phyloP scores from a whole-genome alignment of 2,888 invertebrate species.

The Drosophila diplacantha region DNA sequence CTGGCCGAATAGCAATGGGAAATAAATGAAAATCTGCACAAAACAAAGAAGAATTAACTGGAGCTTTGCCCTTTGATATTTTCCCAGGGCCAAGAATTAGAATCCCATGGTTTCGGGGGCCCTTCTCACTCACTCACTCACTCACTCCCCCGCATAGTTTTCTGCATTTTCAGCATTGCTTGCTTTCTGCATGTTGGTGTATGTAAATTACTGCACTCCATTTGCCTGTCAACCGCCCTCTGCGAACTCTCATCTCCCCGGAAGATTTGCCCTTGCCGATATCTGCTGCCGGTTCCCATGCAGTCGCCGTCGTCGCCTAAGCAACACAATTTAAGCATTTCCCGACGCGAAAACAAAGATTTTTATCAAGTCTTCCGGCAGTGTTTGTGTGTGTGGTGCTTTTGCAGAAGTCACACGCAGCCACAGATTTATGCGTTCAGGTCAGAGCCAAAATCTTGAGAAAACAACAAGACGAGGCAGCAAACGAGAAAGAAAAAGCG shows the following conservation, averaged over 20 bases:
- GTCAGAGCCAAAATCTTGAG: slow-evolving; percentile 20
- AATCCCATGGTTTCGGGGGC: not conserved
- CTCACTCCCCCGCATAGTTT: slow-evolving; percentile 8
- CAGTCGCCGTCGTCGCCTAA: slow-evolving; percentile 18
- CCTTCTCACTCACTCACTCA: not conserved
- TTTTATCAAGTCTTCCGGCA: slow-evolving; percentile 57
- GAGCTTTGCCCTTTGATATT: not conserved
- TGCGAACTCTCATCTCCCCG: slow-evolving; percentile 5
- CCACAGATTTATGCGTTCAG: slow-evolving; percentile 49
- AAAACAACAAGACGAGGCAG: slow-evolving; percentile 10
- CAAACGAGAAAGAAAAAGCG: not conserved
- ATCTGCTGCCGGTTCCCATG: slow-evolving; percentile 21
- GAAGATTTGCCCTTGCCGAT: slow-evolving; percentile 21
- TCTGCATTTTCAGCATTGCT: slow-evolving; percentile 4
- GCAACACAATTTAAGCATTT: slow-evolving; percentile 51
- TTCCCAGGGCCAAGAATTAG: slow-evolving; percentile 1
- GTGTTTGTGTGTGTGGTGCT: not conserved
- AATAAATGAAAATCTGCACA: not conserved
- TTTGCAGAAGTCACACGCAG: slow-evolving; percentile 58
- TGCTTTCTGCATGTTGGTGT: slow-evolving; percentile 33
- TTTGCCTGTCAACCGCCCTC: slow-evolving; percentile 33
- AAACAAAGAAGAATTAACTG: not conserved
- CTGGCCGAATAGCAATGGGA: not conserved
- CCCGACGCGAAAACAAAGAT: slow-evolving; percentile 54
- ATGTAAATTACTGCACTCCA: slow-evolving; percentile 54